Evolutionary conservation across 2,888 invertebrate genomes (phyloP).

Genomic region (Polydesmus complanatus): DNA sequence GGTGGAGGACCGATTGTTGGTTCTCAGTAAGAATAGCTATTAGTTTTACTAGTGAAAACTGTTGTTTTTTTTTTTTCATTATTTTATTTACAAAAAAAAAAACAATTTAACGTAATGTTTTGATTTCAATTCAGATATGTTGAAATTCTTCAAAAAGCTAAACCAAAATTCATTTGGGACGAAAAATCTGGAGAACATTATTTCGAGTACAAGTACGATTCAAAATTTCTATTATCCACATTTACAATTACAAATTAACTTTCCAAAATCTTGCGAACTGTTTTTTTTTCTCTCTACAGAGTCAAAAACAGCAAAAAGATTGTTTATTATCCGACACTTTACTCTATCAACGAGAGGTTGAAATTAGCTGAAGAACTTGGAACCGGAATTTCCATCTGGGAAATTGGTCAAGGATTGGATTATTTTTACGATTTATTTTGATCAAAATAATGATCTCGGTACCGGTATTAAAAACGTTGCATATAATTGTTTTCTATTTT

Average conservation of each 20-base stretch:
- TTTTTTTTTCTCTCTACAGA: no score
- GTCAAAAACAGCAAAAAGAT: slow-evolving; percentile 46
- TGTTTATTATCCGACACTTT: slow-evolving; percentile 78
- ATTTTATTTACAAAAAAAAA: neutral
- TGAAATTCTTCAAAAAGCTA: slow-evolving; percentile 54
- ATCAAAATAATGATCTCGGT: no score
- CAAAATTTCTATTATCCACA: neutral
- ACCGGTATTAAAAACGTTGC: no score
- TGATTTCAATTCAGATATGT: slow-evolving; percentile 35
- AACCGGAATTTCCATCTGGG: slow-evolving; percentile 84
- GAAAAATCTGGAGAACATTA: slow-evolving; percentile 66
- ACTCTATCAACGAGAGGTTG: slow-evolving; percentile 64
- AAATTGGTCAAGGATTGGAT: slow-evolving; percentile 87
- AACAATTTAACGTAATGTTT: neutral
- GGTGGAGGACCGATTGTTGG: slow-evolving; percentile 69
- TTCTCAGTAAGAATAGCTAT: slow-evolving; percentile 51
- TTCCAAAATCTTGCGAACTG: neutral
- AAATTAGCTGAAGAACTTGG: slow-evolving; percentile 64
- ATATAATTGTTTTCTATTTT: no score
- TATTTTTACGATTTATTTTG: slow-evolving; percentile 83
- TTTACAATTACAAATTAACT: neutral
- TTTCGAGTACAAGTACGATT: slow-evolving; percentile 64
- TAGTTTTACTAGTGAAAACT: no score
- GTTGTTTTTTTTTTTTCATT: neutral
- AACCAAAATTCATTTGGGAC: slow-evolving; percentile 63